Evolutionary conservation across 2,797 vertebrate genomes (phyloP).

Genomic region (Myripristis murdjan): DNA sequence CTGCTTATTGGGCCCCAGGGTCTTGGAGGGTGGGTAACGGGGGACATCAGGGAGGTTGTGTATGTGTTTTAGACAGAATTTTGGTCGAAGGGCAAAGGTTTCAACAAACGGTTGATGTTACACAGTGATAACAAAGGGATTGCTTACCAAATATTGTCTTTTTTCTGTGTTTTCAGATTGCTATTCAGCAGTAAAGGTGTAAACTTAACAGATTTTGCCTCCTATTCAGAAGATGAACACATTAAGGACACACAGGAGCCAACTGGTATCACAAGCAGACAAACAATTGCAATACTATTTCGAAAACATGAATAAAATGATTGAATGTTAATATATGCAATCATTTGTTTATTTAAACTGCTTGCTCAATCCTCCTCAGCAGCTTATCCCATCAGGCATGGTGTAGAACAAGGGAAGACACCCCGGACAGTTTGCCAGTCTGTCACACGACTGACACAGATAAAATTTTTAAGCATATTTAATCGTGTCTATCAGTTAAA

Average conservation of each 20-base stretch:
- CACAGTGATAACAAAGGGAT: slow-evolving; percentile 12
- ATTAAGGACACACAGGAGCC: slow-evolving; percentile 44
- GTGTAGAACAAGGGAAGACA: too few relatives aligned
- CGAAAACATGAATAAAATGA: slow-evolving; percentile 46
- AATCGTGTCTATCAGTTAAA: too few relatives aligned
- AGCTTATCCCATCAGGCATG: slow-evolving; percentile 34
- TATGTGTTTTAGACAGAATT: slow-evolving; percentile 55
- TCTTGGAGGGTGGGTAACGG: slow-evolving; percentile 62
- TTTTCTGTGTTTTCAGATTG: background rate
- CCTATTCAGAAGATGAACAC: slow-evolving; percentile 18
- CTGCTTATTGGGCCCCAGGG: slow-evolving; percentile 89
- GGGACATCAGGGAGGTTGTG: slow-evolving; percentile 69
- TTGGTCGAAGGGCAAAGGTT: slow-evolving; percentile 50
- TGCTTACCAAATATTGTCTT: slow-evolving; percentile 1
- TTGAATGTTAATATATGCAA: slow-evolving; percentile 55
- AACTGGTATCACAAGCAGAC: slow-evolving; percentile 47
- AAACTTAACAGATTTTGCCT: slow-evolving; percentile 21
- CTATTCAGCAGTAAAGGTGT: too few relatives aligned
- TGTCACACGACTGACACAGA: slow-evolving; percentile 7
- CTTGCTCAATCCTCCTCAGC: slow-evolving; percentile 22
- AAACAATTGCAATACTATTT: slow-evolving; percentile 57
- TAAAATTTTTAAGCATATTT: too few relatives aligned
- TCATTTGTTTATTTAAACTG: slow-evolving; percentile 45
- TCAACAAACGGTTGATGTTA: slow-evolving; percentile 38
- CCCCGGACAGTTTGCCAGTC: slow-evolving; percentile 7